Base-by-base conservation (phyloP, 92 coral and sea anemone genomes). In the Zoanthus solanderi region DNA sequence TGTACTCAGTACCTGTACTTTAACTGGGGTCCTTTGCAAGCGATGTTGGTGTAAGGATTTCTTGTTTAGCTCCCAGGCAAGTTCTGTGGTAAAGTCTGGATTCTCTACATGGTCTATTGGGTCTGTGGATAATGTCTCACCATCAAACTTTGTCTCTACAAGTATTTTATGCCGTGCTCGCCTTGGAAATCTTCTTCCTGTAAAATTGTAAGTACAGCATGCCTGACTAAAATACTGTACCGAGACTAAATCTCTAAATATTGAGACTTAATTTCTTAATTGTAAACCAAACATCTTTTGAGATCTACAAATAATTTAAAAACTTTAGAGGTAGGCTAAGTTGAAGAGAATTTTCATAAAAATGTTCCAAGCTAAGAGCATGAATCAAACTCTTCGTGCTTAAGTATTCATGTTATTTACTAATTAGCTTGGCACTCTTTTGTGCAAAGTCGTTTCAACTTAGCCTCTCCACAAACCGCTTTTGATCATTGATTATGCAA, bases 31-130 rank as follows among this genome's bases (percentile, higher is more conserved):
- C 74, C 99, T 79, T 78, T 97, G 99, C 65, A 97, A 84, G 34
- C 98, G 98, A 77, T 97, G 98, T 81, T 95, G 98, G 83, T 97
- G 99, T 16, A 97, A 83, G 13, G 97, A 87, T 56, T 95, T 97
- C 87, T 92, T 97, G 87, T 90, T 94, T 9, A 97, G 93, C 83
- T 97, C 99, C 99, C 99, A 97, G 52, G 99, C 99, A 72, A 97
- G 92, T 78, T 97, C 99, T 15, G 99, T 97, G 10, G 98, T 93
- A 75, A 97, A 97, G 46, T 92, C 92, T 71, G 99, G 99, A 71
- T 60, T 89, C 63, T 97, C 99, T 78, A 82, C 88, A 79, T 97
- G 99, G 50, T 95, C 97, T 68, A 97, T 93, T 17, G 99, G 99
- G 82, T 97, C 99, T 3, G 99, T 97, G 9, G 95, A 92, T 78